A percentile compares a stretch with the other conserved stretches of the same genome.
Evolutionary conservation across 1,140 invertebrate species (phyloP).

Genomic region (Ptiloglossa arizonensis): DNA sequence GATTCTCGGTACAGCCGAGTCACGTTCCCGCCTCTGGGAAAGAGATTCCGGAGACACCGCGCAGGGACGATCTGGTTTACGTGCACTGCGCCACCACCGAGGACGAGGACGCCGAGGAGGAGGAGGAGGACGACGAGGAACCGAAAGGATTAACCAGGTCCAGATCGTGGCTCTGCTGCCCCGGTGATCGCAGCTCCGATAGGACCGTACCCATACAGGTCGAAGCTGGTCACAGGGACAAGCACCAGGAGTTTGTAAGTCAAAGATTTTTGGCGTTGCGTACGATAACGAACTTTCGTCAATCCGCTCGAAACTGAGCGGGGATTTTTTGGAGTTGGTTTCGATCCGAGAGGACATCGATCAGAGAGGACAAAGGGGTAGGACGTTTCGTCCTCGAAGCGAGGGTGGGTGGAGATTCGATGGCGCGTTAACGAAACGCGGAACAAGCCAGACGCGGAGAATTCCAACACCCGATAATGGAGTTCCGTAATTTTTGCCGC

Average conservation of each 20-base stretch:
- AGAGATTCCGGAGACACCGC: slow-evolving; percentile 54
- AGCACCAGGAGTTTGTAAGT: slow-evolving; percentile 59
- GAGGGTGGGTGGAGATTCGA: no score
- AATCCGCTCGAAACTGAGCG: no score
- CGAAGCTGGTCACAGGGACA: slow-evolving; percentile 50
- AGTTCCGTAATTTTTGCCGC: slow-evolving; percentile 48
- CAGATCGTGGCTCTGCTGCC: slow-evolving; percentile 73
- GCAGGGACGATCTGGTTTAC: slow-evolving; percentile 65
- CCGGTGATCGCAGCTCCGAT: slow-evolving; percentile 62
- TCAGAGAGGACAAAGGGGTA: no score
- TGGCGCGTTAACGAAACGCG: slow-evolving; percentile 24
- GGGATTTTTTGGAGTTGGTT: neutral
- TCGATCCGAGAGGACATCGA: no score
- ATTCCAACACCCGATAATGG: slow-evolving; percentile 46
- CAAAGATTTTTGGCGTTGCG: no score
- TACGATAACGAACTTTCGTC: no score
- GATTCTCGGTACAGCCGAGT: slow-evolving; percentile 49
- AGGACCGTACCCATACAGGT: slow-evolving; percentile 68
- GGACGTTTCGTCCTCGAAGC: no score
- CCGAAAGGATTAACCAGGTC: slow-evolving; percentile 56
- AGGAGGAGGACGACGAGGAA: slow-evolving; percentile 64
- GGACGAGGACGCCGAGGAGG: slow-evolving; percentile 64
- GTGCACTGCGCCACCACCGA: slow-evolving; percentile 67
- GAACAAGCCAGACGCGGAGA: slow-evolving; percentile 11
- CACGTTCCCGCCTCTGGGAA: slow-evolving; percentile 49